Conservation (phyloP, 2,888 invertebrate genomes). For the Stenolophus ochropezus region DNA sequence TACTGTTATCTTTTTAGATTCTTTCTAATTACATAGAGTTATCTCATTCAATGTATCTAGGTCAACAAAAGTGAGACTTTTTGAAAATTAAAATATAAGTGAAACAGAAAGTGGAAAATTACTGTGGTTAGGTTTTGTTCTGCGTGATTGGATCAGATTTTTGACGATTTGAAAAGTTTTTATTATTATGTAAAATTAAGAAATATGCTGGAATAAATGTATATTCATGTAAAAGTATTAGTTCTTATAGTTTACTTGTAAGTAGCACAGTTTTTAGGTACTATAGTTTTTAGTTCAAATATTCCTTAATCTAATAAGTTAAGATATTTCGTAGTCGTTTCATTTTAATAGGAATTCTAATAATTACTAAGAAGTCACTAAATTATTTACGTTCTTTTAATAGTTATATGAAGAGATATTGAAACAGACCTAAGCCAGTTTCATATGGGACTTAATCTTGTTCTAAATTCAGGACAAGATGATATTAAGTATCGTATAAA, state of each 20-base stretch:
- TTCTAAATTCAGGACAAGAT: too few species aligned
- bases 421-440: too few species aligned
- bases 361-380: too few species aligned
- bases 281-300: background rate
- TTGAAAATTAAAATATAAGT: constrained; percentile 29
- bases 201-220: background rate
- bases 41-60: background rate
- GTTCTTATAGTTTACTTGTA: background rate
- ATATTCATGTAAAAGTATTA: background rate
- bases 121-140: background rate
- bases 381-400: too few species aligned
- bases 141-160: constrained; percentile 8
- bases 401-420: too few species aligned
- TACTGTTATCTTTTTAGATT: constrained; percentile 20
- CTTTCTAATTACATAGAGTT: constrained; percentile 4
- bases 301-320: background rate
- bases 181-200: constrained; percentile 14
- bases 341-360: too few species aligned
- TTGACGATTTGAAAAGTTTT: constrained; percentile 1
- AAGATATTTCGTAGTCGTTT: too few species aligned
- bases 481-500: too few species aligned
- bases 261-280: background rate
- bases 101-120: constrained; percentile 27
- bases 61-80: constrained; percentile 29
- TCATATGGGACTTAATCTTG: too few species aligned